Evolutionary conservation across 1,140 invertebrate species (phyloP).

Genomic region (Aplysia californica): DNA sequence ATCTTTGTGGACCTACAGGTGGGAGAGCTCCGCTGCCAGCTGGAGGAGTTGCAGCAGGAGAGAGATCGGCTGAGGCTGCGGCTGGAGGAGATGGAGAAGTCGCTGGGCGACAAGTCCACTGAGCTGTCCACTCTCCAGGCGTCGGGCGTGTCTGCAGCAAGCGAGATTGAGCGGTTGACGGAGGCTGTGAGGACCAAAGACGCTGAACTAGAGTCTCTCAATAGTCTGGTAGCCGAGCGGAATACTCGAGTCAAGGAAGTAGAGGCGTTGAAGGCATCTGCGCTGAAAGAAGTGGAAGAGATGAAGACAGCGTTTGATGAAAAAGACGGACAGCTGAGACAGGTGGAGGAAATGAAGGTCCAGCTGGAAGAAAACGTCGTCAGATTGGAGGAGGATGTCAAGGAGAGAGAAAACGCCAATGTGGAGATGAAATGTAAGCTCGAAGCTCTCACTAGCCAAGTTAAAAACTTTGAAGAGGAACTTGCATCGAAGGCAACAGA

Average conservation of each 20-base stretch:
- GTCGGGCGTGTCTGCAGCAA: no score
- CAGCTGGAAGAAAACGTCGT: neutral
- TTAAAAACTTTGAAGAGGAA: no score
- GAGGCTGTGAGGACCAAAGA: neutral
- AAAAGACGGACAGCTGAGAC: neutral
- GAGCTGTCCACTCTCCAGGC: no score
- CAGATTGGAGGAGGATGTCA: no score
- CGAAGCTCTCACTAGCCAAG: no score
- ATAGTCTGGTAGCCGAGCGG: neutral
- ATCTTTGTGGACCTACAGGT: conserved; percentile 12
- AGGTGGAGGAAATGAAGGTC: neutral
- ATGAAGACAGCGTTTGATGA: neutral
- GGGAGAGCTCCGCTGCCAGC: conserved; percentile 2
- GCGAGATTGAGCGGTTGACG: no score
- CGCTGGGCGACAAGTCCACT: no score
- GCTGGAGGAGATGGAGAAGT: neutral
- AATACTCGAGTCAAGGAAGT: neutral
- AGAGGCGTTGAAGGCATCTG: neutral
- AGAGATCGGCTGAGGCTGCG: neutral
- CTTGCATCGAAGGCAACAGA: no score
- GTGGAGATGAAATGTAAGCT: no score
- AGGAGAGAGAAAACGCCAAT: no score
- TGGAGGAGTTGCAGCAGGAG: neutral
- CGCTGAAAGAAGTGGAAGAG: neutral
- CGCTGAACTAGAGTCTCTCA: neutral